These are phyloP conservation scores for Ophion ellenae DNA, from an alignment of 2,888 invertebrate species.

Conservation along the genomic window DNA sequence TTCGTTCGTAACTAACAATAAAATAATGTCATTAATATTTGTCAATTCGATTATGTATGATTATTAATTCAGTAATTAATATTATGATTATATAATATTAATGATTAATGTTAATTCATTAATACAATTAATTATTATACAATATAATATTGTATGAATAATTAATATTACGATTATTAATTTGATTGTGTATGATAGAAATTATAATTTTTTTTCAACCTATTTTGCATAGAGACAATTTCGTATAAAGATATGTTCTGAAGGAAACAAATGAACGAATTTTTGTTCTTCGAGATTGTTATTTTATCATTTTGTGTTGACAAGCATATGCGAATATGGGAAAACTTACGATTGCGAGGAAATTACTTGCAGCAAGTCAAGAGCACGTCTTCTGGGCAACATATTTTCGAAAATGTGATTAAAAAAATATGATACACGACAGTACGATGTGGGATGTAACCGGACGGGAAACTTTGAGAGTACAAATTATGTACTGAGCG, in stretches of 20 bases:
- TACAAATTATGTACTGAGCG: constrained; percentile 29
- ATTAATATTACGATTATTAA: neutral
- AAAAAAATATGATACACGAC: neutral
- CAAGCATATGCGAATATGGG: constrained; percentile 49
- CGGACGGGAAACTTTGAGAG: constrained; percentile 14
- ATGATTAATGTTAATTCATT: no score
- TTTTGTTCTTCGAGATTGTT: neutral
- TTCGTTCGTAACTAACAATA: no score
- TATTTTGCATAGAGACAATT: neutral
- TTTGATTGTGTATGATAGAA: neutral
- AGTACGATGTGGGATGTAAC: neutral
- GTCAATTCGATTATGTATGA: neutral
- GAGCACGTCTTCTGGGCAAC: constrained; percentile 86
- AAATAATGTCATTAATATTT: no score
- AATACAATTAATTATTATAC: no score
- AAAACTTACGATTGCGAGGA: constrained; percentile 88
- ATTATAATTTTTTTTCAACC: neutral
- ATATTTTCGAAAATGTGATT: constrained; percentile 74
- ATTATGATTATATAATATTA: no score
- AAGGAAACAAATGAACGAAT: neutral
- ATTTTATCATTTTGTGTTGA: neutral
- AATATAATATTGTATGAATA: no score
- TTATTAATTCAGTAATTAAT: neutral
- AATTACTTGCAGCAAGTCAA: constrained; percentile 88
- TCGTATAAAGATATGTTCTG: neutral